A percentile compares a stretch with the other conserved stretches of the same genome.
Evolutionary conservation across 2,113 vertebrate genomes (phyloP).

Genomic region (Aspiorhynchus laticeps): DNA sequence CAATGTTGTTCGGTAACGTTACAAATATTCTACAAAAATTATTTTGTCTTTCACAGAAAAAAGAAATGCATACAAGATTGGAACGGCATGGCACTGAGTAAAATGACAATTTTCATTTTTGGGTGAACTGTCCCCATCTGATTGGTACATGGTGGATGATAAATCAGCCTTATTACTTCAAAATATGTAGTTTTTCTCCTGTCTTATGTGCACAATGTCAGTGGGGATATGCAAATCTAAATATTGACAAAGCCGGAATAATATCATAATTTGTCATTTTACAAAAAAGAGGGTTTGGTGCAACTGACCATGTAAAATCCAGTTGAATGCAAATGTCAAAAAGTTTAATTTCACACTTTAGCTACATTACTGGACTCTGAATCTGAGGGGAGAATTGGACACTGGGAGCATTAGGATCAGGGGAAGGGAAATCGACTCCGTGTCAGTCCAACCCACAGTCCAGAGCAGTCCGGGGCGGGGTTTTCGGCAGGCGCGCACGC

Average conservation of each 20-base stretch:
- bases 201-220: not conserved
- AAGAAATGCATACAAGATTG: not conserved
- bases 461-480: constrained; percentile 82
- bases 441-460: constrained; percentile 82
- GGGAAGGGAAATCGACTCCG: constrained; percentile 56
- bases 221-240: not conserved
- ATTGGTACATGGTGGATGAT: not conserved
- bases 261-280: not conserved
- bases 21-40: not conserved
- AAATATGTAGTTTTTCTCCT: not conserved
- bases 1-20: not conserved
- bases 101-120: not conserved
- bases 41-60: not conserved
- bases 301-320: not conserved
- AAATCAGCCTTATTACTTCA: not conserved
- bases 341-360: not conserved
- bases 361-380: constrained; percentile 39
- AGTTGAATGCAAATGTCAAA: not conserved
- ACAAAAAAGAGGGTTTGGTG: not conserved
- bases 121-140: not conserved
- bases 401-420: constrained; percentile 34
- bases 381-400: constrained; percentile 41
- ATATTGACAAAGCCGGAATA: not conserved
- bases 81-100: not conserved
- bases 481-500: constrained; percentile 77